Base-by-base conservation (phyloP, 2,888 invertebrate genomes). In the Celastrina argiolus region DNA sequence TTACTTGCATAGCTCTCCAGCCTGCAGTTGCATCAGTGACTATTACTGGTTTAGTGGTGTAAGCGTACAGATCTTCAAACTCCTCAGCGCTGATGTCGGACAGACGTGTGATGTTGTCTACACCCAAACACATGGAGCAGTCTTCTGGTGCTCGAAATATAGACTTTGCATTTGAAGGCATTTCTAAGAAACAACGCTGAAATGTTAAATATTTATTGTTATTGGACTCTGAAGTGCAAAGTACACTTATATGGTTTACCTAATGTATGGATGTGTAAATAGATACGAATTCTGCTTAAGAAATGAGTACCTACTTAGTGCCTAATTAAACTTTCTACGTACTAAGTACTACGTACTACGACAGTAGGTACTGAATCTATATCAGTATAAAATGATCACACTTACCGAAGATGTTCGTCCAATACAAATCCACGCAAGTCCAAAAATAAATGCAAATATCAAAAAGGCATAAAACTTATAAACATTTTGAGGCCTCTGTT, bases 11-110 rank as follows among this genome's bases (percentile, higher is more conserved):
- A 0, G 98, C 98, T 39, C 94, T 94, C 98, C 98, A 98, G 71
- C 94, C 94, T 7, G 74, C 78, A 18, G 95, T 95, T 0, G 95
- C 98, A 82, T 98, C 98, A 4, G 94, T 94, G 8, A 98, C 92
- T 14, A 99, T 94, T 1, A 98, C 96, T 0, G 98, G 98, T 6
- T 92, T 92, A 0, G 95, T 95, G 12, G 93, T 92, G 77, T 96
- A 96, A 0, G 97, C 97, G 75, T 94, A 97, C 76, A 91, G 85
- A 26, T 92, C 80, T 76, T 97, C 96, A 79, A 98, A 98, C 67
- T 93, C 89, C 5, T 85, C 83, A 0, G 94, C 92, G 0, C 94
- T 92, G 18, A 97, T 92, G 74, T 94, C 93, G 7, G 92, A 80
- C 0, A 97, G 88, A 68, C 94, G 93, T 45, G 93, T 93, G 34